Evolutionary conservation across 2,113 vertebrate species (phyloP).

Genomic region (Hypomesus transpacificus): DNA sequence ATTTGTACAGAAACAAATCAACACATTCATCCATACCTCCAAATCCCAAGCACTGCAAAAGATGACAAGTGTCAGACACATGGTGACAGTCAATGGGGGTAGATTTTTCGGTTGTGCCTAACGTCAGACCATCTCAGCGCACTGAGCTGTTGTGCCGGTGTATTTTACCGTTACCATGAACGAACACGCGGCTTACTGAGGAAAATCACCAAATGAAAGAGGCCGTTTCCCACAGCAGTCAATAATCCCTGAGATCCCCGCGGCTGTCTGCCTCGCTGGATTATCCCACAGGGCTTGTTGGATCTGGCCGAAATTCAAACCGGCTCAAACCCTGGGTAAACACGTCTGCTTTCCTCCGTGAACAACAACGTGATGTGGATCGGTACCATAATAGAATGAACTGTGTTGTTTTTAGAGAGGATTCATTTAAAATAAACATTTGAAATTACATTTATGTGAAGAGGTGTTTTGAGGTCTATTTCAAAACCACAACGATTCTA

Average conservation of each 20-base stretch:
- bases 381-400: not conserved
- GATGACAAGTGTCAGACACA: too few relatives aligned
- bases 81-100: too few relatives aligned
- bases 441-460: not conserved
- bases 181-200: not conserved
- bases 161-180: not conserved
- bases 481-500: too few relatives aligned
- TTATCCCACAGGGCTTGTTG: constrained; percentile 12
- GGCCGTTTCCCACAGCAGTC: constrained; percentile 22
- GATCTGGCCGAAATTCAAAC: constrained; percentile 7
- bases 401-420: not conserved
- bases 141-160: not conserved
- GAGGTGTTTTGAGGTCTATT: too few relatives aligned
- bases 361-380: not conserved
- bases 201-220: constrained; percentile 10
- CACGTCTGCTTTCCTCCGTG: not conserved
- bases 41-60: too few relatives aligned
- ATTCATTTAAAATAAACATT: not conserved
- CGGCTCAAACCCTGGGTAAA: not conserved
- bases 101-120: too few relatives aligned
- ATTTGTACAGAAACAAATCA: too few relatives aligned
- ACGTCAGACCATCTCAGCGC: not conserved
- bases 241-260: not conserved
- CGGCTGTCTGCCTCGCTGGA: not conserved
- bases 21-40: too few relatives aligned